Evolutionary conservation across 2,888 invertebrate species (phyloP).

Genomic region (Nomada hirtipes): DNA sequence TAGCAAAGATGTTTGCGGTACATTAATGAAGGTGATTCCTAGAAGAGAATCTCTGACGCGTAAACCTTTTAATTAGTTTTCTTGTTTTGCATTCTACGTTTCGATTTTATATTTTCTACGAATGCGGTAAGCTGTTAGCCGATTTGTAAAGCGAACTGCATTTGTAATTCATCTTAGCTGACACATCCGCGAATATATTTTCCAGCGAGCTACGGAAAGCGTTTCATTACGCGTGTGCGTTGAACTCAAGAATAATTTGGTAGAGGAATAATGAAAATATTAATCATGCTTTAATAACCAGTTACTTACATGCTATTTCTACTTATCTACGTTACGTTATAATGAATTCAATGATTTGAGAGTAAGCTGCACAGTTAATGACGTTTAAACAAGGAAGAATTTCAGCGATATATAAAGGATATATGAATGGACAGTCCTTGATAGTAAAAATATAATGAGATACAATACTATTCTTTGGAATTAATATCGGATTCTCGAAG

Average conservation of each 20-base stretch:
- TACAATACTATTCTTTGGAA: no score
- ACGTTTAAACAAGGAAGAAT: background rate
- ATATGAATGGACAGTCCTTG: no score
- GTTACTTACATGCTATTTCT: background rate
- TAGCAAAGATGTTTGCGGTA: constrained; percentile 2
- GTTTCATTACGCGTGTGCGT: background rate
- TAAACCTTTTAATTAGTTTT: constrained; percentile 18
- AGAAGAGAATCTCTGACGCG: constrained; percentile 9
- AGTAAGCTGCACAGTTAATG: background rate
- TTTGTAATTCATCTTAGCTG: constrained; percentile 1
- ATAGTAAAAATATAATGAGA: no score
- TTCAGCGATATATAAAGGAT: no score
- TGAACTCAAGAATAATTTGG: background rate
- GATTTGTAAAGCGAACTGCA: background rate
- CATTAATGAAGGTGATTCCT: background rate
- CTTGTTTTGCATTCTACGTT: background rate
- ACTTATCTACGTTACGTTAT: background rate
- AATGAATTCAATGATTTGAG: background rate
- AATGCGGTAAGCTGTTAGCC: constrained; percentile 2
- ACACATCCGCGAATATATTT: background rate
- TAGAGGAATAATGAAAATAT: background rate
- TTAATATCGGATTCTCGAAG: no score
- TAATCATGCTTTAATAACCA: background rate
- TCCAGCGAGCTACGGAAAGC: background rate
- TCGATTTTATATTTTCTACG: background rate